These are phyloP conservation scores for Dendrocincla tyrannina DNA, from an alignment of 2,797 vertebrate species.

Conservation along the genomic window DNA sequence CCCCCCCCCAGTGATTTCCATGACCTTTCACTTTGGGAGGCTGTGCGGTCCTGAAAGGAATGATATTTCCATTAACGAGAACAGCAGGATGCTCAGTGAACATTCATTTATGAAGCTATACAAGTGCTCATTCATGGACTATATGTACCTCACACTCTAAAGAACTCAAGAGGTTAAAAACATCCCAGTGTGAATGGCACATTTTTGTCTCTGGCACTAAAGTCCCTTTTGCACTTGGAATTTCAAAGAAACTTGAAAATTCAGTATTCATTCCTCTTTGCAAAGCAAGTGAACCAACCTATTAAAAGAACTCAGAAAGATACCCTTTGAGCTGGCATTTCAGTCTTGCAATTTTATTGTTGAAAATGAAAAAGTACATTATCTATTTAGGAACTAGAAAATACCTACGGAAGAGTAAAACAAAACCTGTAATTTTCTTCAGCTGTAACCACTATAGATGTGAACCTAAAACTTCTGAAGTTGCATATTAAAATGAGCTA, in stretches of 20 bases:
- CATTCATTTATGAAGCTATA: neutral
- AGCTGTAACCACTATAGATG: neutral
- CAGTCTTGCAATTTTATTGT: neutral
- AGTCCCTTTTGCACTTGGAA: conserved; percentile 15
- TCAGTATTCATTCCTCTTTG: neutral
- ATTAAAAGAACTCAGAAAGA: neutral
- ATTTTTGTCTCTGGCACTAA: conserved; percentile 4
- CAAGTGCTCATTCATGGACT: neutral
- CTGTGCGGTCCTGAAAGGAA: neutral
- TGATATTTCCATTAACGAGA: neutral
- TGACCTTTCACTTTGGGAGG: neutral
- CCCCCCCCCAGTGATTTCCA: neutral
- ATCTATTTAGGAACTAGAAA: neutral
- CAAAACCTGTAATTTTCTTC: neutral
- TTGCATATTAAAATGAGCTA: neutral
- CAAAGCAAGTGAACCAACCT: conserved; percentile 24
- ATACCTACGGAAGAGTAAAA: neutral
- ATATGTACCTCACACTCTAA: neutral
- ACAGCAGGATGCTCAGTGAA: neutral
- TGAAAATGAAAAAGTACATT: neutral
- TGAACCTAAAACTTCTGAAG: neutral
- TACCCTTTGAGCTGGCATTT: neutral
- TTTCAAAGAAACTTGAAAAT: conserved; percentile 34
- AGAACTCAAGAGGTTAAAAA: neutral
- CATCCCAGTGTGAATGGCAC: neutral